Base-by-base conservation (phyloP, 2,113 vertebrate genomes). In the Diadophis punctatus region DNA sequence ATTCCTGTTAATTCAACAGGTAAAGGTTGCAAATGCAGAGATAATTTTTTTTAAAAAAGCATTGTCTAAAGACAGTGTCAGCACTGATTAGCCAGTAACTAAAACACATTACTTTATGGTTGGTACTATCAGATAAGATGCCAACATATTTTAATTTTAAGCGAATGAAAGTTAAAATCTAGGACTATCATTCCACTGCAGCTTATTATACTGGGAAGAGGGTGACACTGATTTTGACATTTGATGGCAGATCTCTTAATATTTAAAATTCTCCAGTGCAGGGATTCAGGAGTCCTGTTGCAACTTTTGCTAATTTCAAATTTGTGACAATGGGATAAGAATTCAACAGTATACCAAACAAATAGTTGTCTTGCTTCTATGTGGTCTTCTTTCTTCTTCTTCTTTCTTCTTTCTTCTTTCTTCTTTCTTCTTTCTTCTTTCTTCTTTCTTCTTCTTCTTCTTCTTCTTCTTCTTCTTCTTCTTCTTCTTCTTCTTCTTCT, bases 171-270 rank as follows among this genome's bases (percentile, higher is more conserved):
- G 18, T 3, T 74, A 48, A 43, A 89, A 92, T 55, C 27, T 52
- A 48, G 10, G 1, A 52, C 14, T 49, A 49, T 93, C 91, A 85
- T 89, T 87, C 90, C 92, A 87, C 91, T 93, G 92, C 93, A 95
- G 14, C 87, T 53, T 87, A 87, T 63, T 1, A n/a, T 90, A 91
- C 92, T 91, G 1, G 55, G 30, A 84, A 68, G 63, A 90, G 63
- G 91, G 87, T 86, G 85, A 58, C 58, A 84, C 89, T 52, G 91
- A 20, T 86, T 93, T 87, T 25, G 86, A 91, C 53, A 68, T 14
- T 86, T 52, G 23, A 27, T 88, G 16, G 51, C 53, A 89, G 48
- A 22, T 52, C 39, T 39, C 60, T 87, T 63, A 8, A 87, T 60
- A 39, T 89, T 95, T 93, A 91, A 92, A 63, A 90, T 51, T 93